Percentiles rank a stretch among this genome's conserved stretches.
Conservation (phyloP, 2,797 vertebrate species). For the Mormyrus hasselquistii region DNA sequence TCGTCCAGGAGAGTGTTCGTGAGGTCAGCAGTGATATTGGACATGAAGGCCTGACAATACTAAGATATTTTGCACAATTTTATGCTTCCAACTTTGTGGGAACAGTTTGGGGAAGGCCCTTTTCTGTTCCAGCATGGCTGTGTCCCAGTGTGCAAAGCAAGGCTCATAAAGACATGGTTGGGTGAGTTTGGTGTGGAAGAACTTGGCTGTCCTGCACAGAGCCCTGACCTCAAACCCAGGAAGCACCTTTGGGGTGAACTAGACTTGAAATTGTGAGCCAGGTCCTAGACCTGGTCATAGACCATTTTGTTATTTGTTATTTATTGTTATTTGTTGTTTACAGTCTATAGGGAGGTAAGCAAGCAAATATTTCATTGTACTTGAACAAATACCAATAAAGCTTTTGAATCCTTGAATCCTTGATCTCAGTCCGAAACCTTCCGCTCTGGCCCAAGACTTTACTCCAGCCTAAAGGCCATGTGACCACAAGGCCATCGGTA, state of each 20-base stretch:
- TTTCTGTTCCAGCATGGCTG: not conserved
- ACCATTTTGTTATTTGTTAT: not conserved
- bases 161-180: not conserved
- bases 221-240: not conserved
- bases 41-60: not conserved
- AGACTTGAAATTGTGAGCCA: not conserved
- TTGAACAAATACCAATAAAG: not conserved
- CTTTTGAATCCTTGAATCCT: not conserved
- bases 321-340: not conserved
- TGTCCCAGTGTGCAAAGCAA: not conserved
- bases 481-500: not conserved
- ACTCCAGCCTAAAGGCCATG: not conserved
- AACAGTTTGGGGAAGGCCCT: not conserved
- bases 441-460: not conserved
- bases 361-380: not conserved
- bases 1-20: not conserved
- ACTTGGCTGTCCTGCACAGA: not conserved
- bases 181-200: not conserved
- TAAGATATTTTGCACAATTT: not conserved
- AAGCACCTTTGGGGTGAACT: not conserved
- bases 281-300: not conserved
- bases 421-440: not conserved
- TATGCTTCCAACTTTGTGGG: not conserved
- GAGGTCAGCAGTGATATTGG: not conserved
- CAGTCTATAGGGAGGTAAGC: not conserved